phyloP scores from a whole-genome alignment of 1,140 invertebrate species.

The Drosophila pachea region DNA sequence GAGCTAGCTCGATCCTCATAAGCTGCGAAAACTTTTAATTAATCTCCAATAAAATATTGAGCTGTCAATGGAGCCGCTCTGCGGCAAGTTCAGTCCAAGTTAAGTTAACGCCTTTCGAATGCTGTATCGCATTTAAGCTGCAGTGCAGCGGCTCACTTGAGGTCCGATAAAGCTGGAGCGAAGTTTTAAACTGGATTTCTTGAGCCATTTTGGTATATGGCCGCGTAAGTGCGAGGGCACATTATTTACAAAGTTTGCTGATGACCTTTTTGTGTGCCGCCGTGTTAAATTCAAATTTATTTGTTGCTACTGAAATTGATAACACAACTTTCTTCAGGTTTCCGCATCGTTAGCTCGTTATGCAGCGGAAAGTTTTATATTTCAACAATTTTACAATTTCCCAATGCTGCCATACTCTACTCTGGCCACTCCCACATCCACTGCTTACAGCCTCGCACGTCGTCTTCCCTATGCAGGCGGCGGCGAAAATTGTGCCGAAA shows the following conservation, averaged over 20 bases:
- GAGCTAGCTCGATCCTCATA: too few species aligned
- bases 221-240: slow-evolving; percentile 21
- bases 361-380: slow-evolving; percentile 78
- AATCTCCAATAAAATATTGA: too few species aligned
- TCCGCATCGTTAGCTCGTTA: slow-evolving; percentile 77
- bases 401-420: slow-evolving; percentile 13
- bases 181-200: slow-evolving; percentile 26
- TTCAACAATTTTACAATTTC: slow-evolving; percentile 72
- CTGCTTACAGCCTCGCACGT: background rate
- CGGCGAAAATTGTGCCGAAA: slow-evolving; percentile 72
- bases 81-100: background rate
- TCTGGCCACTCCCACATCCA: background rate
- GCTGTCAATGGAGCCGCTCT: too few species aligned
- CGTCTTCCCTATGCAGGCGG: slow-evolving; percentile 27
- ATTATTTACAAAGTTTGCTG: slow-evolving; percentile 33
- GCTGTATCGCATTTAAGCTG: background rate
- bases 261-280: slow-evolving; percentile 37
- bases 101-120: slow-evolving; percentile 1
- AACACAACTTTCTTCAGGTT: slow-evolving; percentile 78
- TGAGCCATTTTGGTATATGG: background rate
- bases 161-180: background rate
- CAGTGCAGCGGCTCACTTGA: background rate
- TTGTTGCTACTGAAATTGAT: slow-evolving; percentile 78
- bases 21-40: too few species aligned
- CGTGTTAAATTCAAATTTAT: slow-evolving; percentile 78